A percentile compares a stretch with the other conserved stretches of the same genome.
phyloP scores from a whole-genome alignment of 2,113 vertebrate species.

The Pituophis catenifer region DNA sequence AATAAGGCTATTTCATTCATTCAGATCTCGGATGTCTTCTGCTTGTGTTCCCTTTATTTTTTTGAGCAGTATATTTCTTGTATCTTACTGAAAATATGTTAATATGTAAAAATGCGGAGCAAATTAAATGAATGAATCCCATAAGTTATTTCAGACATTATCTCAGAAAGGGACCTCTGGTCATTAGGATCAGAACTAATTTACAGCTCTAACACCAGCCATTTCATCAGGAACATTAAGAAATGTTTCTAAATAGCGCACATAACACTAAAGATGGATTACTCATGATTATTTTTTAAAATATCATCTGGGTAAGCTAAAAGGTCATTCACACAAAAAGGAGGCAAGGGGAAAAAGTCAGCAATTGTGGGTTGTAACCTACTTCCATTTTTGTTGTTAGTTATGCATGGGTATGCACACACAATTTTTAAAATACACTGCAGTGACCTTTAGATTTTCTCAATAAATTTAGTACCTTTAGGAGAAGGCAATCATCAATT shows the following conservation, averaged over 20 bases:
- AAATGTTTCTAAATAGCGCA: background rate
- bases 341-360: background rate
- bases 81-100: background rate
- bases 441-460: background rate
- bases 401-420: background rate
- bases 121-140: background rate
- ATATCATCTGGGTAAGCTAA: background rate
- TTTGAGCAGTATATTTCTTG: background rate
- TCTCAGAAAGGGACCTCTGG: background rate
- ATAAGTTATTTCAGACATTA: background rate
- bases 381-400: background rate
- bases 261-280: background rate
- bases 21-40: too few relatives aligned
- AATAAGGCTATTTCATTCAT: too few relatives aligned
- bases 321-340: background rate
- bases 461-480: background rate
- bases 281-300: background rate
- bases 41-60: too few relatives aligned
- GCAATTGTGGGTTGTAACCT: background rate
- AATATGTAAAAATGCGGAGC: background rate
- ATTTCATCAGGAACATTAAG: background rate
- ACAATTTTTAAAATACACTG: background rate
- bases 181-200: background rate
- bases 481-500: background rate
- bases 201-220: background rate